Evolutionary conservation across 2,888 invertebrate genomes (phyloP).

Genomic region (Hylaea fasciaria): DNA sequence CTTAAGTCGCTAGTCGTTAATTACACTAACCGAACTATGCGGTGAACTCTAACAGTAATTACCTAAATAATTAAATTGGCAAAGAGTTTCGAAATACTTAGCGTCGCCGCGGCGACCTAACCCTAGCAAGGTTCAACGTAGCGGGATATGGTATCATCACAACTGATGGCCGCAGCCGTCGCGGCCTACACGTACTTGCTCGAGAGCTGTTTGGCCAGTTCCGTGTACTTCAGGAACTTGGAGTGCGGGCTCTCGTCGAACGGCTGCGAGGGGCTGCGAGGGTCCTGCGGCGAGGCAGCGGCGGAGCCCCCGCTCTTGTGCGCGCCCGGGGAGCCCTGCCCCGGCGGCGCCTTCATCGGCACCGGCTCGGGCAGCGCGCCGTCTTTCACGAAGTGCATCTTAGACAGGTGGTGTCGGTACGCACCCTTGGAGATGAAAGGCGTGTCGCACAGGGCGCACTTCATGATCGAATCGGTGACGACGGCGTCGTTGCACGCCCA

Average conservation of each 20-base stretch:
- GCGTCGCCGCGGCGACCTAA: constrained; percentile 81
- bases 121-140: constrained; percentile 83
- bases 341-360: constrained; percentile 84
- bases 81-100: constrained; percentile 85
- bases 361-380: constrained; percentile 93
- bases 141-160: constrained; percentile 93
- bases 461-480: constrained; percentile 95
- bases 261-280: constrained; percentile 85
- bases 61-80: constrained; percentile 85
- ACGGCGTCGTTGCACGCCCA: constrained; percentile 98
- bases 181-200: constrained; percentile 95
- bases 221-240: constrained; percentile 99
- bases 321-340: constrained; percentile 74
- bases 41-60: constrained; percentile 82
- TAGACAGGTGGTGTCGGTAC: constrained; percentile 97
- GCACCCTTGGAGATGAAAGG: constrained; percentile 98
- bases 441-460: constrained; percentile 97
- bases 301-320: constrained; percentile 74
- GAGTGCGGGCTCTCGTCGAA: constrained; percentile 97
- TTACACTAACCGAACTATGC: constrained; percentile 84
- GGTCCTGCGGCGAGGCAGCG: constrained; percentile 82
- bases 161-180: constrained; percentile 59
- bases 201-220: constrained; percentile 98
- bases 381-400: constrained; percentile 97
- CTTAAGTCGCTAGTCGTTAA: constrained; percentile 82